Percentiles rank a stretch among this genome's conserved stretches.
Conservation (phyloP, 2,113 vertebrate species). For the Cyrtonyx montezumae region DNA sequence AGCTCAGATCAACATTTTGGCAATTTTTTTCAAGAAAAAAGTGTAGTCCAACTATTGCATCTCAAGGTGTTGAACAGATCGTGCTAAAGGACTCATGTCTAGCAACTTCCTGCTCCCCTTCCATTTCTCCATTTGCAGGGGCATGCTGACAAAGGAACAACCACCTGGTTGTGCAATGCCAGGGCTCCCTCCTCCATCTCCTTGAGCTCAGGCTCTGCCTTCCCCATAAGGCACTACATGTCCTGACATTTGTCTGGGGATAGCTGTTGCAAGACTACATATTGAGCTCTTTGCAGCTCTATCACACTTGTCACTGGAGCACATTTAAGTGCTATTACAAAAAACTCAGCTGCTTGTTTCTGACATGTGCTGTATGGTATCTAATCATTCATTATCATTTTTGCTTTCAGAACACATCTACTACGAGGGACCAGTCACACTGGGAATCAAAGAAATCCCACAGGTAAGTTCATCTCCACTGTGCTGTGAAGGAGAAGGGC, state of each 20-base stretch:
- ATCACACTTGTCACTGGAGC: neutral
- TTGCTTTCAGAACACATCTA: conserved; percentile 75
- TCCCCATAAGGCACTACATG: neutral
- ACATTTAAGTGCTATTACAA: neutral
- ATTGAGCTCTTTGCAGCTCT: neutral
- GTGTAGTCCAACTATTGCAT: neutral
- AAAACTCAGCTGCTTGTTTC: neutral
- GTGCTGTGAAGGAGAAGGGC: neutral
- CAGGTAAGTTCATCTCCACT: conserved; percentile 61
- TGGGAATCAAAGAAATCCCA: conserved; percentile 58
- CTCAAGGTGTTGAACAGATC: neutral
- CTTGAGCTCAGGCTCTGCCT: neutral
- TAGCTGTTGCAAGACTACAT: neutral
- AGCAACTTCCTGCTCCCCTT: neutral
- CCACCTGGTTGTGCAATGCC: neutral
- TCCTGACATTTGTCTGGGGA: neutral
- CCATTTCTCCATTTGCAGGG: neutral
- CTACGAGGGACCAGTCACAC: conserved; percentile 70
- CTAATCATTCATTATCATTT: neutral
- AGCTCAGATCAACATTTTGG: neutral
- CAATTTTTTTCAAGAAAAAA: neutral
- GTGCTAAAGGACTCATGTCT: neutral
- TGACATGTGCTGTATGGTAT: neutral
- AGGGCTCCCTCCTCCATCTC: neutral
- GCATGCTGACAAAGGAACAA: neutral